Conservation (phyloP, 1,140 invertebrate genomes). For the Drosophila tani region DNA sequence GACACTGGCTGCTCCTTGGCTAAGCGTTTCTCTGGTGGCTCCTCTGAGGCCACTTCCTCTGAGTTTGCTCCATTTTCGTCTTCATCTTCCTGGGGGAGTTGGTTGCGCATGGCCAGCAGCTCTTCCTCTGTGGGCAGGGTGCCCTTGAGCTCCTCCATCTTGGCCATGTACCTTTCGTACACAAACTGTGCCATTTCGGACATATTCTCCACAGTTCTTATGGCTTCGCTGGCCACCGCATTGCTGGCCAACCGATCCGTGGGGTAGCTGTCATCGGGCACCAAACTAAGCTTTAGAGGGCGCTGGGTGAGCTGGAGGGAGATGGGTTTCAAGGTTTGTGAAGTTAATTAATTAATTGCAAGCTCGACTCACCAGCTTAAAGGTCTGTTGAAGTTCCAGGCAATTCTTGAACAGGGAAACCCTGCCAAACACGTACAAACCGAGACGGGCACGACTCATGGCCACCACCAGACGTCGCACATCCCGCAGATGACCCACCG, state of each 20-base stretch:
- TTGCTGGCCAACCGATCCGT: conserved; percentile 86
- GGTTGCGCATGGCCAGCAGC: conserved; percentile 45
- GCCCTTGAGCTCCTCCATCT: conserved; percentile 89
- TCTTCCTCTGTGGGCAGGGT: conserved; percentile 79
- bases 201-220: conserved; percentile 91
- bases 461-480: conserved; percentile 98
- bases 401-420: conserved; percentile 97
- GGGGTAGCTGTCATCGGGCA: conserved; percentile 92
- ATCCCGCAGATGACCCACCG: conserved; percentile 98
- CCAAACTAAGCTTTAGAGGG: conserved; percentile 91
- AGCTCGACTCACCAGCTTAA: conserved; percentile 90
- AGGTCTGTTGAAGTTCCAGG: conserved; percentile 97
- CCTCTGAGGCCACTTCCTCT: conserved; percentile 27
- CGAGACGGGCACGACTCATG: conserved; percentile 98
- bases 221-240: conserved; percentile 37
- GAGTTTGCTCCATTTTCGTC: conserved; percentile 1
- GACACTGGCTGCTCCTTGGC: conserved; percentile 40
- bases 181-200: conserved; percentile 97
- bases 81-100: conserved; percentile 55
- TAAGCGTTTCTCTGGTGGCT: conserved; percentile 63
- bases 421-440: conserved; percentile 98
- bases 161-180: conserved; percentile 94
- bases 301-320: conserved; percentile 86
- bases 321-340: not conserved
- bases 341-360: not conserved